Evolutionary conservation across 2,888 invertebrate species (phyloP), one percentile per base, ranked within the genome.

Genomic region (Drosophila paranaensis): DNA sequence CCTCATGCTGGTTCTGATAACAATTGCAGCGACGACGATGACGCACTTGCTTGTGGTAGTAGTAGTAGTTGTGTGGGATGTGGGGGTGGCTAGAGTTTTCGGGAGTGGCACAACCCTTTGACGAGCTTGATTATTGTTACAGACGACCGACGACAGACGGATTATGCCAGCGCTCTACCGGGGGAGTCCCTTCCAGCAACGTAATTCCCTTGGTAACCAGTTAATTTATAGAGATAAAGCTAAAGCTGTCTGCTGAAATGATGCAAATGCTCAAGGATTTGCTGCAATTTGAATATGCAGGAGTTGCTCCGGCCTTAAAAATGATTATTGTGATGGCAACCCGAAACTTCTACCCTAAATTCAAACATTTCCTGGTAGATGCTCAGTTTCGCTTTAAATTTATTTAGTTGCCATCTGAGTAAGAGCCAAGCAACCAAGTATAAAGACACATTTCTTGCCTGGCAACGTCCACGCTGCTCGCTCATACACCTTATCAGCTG

Each of bases 201-300:
- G 16, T 20, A n/a, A 71, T 79, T 78, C 71, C 90, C 89, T 79
- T 86, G 82, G 83, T 69, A 78, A 91, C 91, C 90, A 82, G 91
- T 90, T 81, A 83, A 90, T 88, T 88, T 80, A 83, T 76, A 65
- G 66, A 65, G 6, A 27, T 27, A 27, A 4, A 27, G 27, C 27
- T 27, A 3, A 27, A 27, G 70, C 76, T 82, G 79, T 79, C 81
- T 37, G 20, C 11, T 78, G 80, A 61, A 42, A 10, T 57, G 62
- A 60, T 66, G 71, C 30, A 69, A 62, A 43, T 67, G n/a, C 27
- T 42, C 30, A 53, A 71, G 54, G 40, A 40, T 48, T 48, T 48
- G 39, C 51, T 62, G 69, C 67, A 70, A 70, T 61, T 69, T 45
- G 46, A 51, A 55, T 48, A 40, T 50, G 39, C 46, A 45, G 50